phyloP scores from a whole-genome alignment of 2,113 vertebrate genomes.

The Tachycineta bicolor region DNA sequence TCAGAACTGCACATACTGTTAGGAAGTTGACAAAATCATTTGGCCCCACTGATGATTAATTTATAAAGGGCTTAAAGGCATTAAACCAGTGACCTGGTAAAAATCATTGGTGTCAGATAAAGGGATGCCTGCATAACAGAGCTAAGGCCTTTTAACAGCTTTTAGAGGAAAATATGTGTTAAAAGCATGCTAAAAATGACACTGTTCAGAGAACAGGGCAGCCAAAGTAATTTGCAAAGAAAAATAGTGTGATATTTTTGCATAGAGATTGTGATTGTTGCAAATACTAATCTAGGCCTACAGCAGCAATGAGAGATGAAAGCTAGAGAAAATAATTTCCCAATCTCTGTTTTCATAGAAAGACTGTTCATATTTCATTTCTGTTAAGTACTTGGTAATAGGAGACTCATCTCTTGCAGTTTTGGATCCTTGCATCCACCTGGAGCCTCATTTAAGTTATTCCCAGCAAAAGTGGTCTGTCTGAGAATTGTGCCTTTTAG shows the following conservation, averaged over 20 bases:
- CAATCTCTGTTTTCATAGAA: not conserved
- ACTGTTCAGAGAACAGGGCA: not conserved
- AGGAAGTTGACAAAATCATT: conserved; percentile 53
- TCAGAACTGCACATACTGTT: conserved; percentile 45
- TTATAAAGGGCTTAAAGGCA: conserved; percentile 68
- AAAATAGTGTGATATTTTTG: not conserved
- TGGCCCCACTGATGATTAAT: conserved; percentile 64
- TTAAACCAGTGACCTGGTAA: conserved; percentile 66
- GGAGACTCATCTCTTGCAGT: not conserved
- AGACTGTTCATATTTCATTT: not conserved
- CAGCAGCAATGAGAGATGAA: not conserved
- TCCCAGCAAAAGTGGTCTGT: not conserved
- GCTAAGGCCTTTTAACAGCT: conserved; percentile 37
- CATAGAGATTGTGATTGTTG: not conserved
- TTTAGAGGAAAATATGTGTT: not conserved
- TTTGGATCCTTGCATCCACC: not conserved
- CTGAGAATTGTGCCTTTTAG: not conserved
- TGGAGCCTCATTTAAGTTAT: not conserved
- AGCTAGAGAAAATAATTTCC: not conserved
- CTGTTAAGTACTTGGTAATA: not conserved
- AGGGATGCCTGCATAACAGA: conserved; percentile 21
- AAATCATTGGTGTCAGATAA: conserved; percentile 48
- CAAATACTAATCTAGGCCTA: not conserved
- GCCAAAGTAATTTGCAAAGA: not conserved
- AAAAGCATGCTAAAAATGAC: not conserved